Conservation (phyloP, 1,140 invertebrate genomes). For the Drosophila virilis region DNA sequence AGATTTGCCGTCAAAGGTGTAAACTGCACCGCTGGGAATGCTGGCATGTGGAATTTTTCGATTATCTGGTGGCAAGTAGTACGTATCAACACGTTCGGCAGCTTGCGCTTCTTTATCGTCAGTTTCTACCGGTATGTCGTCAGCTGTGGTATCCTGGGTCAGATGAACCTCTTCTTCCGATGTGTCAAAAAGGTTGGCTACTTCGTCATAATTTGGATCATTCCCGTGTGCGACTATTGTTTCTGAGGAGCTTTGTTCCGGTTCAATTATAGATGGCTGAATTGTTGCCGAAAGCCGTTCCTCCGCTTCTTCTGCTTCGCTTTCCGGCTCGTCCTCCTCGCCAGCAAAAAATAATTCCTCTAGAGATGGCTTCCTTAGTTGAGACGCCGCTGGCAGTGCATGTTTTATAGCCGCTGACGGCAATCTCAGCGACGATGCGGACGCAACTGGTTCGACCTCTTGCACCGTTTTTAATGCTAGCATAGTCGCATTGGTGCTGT, state of each 20-base stretch:
- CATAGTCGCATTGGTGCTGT: slow-evolving; percentile 85
- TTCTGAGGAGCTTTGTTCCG: slow-evolving; percentile 11
- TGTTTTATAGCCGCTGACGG: slow-evolving; percentile 62
- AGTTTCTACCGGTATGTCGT: slow-evolving; percentile 78
- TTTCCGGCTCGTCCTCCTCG: slow-evolving; percentile 11
- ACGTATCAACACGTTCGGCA: slow-evolving; percentile 88
- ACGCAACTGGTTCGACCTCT: slow-evolving; percentile 38
- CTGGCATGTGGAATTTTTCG: slow-evolving; percentile 82
- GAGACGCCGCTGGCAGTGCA: slow-evolving; percentile 46
- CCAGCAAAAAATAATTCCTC: slow-evolving; percentile 55
- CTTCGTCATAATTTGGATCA: slow-evolving; percentile 38
- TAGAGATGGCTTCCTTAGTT: slow-evolving; percentile 77
- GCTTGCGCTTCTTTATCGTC: slow-evolving; percentile 87
- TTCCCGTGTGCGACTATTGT: not conserved
- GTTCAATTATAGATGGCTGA: not conserved
- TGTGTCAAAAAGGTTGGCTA: slow-evolving; percentile 48
- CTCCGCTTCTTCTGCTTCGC: slow-evolving; percentile 18
- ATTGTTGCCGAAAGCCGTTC: slow-evolving; percentile 12
- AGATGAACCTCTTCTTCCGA: slow-evolving; percentile 45
- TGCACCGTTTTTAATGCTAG: slow-evolving; percentile 83
- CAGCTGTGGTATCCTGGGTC: slow-evolving; percentile 27
- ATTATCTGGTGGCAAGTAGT: slow-evolving; percentile 88
- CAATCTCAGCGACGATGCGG: slow-evolving; percentile 53
- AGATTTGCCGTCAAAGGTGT: slow-evolving; percentile 90
- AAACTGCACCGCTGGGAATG: slow-evolving; percentile 86